A percentile compares a stretch with the other conserved stretches of the same genome.
phyloP scores from a whole-genome alignment of 2,113 vertebrate species.

The Dryoscopus gambensis region DNA sequence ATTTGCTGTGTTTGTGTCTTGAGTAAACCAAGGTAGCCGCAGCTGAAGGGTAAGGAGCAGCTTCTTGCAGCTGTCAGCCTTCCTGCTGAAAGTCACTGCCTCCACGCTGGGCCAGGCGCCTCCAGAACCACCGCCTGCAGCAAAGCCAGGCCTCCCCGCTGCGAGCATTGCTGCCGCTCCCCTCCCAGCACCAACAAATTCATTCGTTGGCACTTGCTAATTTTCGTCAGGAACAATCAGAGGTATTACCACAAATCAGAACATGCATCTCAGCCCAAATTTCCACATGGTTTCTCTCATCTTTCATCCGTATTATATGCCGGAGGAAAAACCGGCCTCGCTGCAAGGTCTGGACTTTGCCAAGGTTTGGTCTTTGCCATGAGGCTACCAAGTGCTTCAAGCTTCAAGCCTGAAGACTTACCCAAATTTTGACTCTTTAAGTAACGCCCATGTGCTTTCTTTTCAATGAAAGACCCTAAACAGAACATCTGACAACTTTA shows the following conservation, averaged over 20 bases:
- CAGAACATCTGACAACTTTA: not conserved
- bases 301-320: not conserved
- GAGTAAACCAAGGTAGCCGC: not conserved
- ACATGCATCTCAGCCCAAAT: not conserved
- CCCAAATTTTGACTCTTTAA: not conserved
- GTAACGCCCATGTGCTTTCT: not conserved
- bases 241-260: not conserved
- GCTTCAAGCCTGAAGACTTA: not conserved
- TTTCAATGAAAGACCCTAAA: not conserved
- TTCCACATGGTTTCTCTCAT: not conserved
- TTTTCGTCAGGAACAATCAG: not conserved
- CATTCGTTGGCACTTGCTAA: not conserved
- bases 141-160: not conserved
- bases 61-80: not conserved
- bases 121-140: accelerated
- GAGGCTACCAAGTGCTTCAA: not conserved
- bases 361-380: too few species aligned
- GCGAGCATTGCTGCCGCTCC: not conserved
- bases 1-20: not conserved
- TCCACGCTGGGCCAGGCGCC: too few species aligned
- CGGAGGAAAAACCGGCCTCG: not conserved
- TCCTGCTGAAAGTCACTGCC: not conserved
- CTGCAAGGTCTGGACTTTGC: not conserved
- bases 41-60: not conserved
- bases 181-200: not conserved